A percentile compares a stretch with the other conserved stretches of the same genome.
Conservation (phyloP, 1,140 invertebrate genomes). For the Panonychus citri region DNA sequence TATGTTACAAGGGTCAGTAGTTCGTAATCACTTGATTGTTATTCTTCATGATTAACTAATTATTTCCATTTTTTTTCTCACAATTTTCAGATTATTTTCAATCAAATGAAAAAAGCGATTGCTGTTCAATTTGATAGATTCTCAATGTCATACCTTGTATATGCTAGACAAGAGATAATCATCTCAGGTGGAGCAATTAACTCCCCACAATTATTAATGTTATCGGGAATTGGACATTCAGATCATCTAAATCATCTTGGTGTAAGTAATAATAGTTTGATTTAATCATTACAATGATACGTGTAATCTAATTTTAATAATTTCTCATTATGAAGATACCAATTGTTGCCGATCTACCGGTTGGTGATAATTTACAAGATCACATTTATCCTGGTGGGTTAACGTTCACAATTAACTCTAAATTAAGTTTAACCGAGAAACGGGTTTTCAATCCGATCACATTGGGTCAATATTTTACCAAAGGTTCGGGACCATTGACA, state of each 20-base stretch:
- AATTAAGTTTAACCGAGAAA: constrained; percentile 14
- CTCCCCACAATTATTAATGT: no score
- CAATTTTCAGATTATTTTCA: constrained; percentile 55
- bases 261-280: no score
- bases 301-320: no score
- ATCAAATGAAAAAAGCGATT: constrained; percentile 44
- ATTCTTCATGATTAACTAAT: no score
- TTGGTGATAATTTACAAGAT: constrained; percentile 26
- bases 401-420: constrained; percentile 10
- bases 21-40: no score
- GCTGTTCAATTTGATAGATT: constrained; percentile 45
- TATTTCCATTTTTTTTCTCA: constrained; percentile 54
- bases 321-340: no score
- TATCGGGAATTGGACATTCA: no score
- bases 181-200: no score
- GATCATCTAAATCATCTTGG: no score
- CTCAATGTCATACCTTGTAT: constrained; percentile 21
- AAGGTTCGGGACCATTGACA: constrained; percentile 42
- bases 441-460: not conserved
- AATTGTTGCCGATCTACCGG: constrained; percentile 21
- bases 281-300: no score
- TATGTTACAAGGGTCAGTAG: no score
- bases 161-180: no score
- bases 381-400: constrained; percentile 16
- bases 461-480: constrained; percentile 2